Percentiles rank a stretch among this genome's conserved stretches.
Evolutionary conservation across 2,888 invertebrate genomes (phyloP).

Genomic region (Branchipolynoe longqiensis): DNA sequence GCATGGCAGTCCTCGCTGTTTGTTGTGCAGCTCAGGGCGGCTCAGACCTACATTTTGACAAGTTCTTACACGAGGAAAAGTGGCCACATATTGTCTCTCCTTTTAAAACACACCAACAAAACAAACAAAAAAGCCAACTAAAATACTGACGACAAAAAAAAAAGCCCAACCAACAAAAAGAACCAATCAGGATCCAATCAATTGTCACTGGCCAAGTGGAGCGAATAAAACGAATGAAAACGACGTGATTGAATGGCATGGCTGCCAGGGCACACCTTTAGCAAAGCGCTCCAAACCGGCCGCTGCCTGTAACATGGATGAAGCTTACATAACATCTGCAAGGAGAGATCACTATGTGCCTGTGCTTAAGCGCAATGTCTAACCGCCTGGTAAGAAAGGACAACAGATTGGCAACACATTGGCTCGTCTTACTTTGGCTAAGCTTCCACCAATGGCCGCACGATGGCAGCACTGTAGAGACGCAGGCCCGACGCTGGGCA

Average conservation of each 20-base stretch:
- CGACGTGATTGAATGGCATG: too few species aligned
- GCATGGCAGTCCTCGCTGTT: too few species aligned
- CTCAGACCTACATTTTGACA: too few species aligned
- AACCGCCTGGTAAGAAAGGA: too few species aligned
- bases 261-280: too few species aligned
- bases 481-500: conserved; percentile 2
- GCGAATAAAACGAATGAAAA: too few species aligned
- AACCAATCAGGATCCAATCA: not conserved
- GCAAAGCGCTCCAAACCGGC: too few species aligned
- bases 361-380: not conserved
- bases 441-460: not conserved
- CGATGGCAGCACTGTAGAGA: not conserved
- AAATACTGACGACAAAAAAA: not conserved
- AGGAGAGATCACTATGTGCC: not conserved
- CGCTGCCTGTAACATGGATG: not conserved
- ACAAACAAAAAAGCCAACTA: not conserved
- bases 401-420: not conserved
- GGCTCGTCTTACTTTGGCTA: not conserved
- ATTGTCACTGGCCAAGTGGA: too few species aligned
- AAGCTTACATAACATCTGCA: not conserved
- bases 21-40: too few species aligned
- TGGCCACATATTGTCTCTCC: not conserved
- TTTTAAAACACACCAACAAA: not conserved
- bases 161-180: not conserved
- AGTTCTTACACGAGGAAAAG: too few species aligned